Evolutionary conservation across 2,797 vertebrate genomes (phyloP).

Genomic region (Liparis tanakae): DNA sequence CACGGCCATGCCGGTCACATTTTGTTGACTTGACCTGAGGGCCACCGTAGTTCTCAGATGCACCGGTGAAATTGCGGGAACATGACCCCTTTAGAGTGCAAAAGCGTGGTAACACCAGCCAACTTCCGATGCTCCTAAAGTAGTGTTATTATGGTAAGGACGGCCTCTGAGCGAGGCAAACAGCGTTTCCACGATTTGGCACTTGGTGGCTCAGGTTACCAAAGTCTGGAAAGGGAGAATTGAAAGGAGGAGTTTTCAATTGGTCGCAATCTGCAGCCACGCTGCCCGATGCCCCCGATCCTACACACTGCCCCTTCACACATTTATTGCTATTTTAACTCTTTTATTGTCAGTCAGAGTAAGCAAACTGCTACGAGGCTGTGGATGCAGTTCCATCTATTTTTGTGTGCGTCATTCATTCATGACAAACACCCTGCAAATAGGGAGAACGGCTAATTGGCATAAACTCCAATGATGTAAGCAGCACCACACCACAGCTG

Average conservation of each 20-base stretch:
- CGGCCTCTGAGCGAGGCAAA: not conserved
- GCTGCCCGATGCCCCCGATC: not conserved
- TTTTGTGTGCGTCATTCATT: conserved; percentile 57
- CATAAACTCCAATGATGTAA: conserved; percentile 69
- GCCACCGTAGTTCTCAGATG: not conserved
- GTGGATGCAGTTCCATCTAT: conserved; percentile 42
- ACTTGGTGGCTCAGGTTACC: not conserved
- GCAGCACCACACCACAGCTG: conserved; percentile 63
- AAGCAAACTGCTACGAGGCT: not conserved
- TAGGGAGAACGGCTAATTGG: conserved; percentile 61
- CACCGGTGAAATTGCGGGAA: not conserved
- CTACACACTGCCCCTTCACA: conserved; percentile 8
- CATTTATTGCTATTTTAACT: conserved; percentile 7
- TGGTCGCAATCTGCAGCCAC: not conserved
- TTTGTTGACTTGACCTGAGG: not conserved
- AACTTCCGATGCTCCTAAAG: not conserved
- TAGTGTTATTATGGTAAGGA: not conserved
- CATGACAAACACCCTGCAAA: conserved; percentile 60
- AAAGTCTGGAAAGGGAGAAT: not conserved
- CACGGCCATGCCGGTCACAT: not conserved
- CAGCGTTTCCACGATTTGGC: not conserved
- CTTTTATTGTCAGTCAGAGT: conserved; percentile 10
- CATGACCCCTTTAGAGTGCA: not conserved
- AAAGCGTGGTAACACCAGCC: not conserved
- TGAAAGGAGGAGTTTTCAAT: not conserved